Evolutionary conservation across 2,113 vertebrate genomes (phyloP), one percentile per base, ranked within the genome.

Genomic region (Tetraodon nigroviridis): DNA sequence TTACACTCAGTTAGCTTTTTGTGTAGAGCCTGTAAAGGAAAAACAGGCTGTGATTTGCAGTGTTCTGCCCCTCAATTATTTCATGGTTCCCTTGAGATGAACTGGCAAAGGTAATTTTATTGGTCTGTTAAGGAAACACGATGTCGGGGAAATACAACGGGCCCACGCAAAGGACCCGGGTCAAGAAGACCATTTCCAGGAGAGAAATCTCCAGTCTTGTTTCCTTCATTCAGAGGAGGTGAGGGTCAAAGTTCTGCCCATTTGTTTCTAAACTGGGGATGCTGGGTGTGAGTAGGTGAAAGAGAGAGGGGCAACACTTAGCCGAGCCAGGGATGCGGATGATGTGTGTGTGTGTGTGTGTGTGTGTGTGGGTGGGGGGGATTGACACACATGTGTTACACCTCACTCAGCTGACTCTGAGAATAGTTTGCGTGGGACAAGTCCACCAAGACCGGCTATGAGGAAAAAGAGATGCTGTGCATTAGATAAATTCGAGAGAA

Each of bases 341-440:
- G 56, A 58, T 27, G 67, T 42, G 8, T 72, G 64, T 71, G 27
- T 22, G 14, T 64, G 20, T 45, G 20, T 21, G 21, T 54, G 41
- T 50, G 42, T 52, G 62, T 62, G 75, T 59, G 81, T 80, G 80
- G 59, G 73, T 82, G 74, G 71, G 73, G 55, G 64, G 55, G 58
- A 44, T 79, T 75, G 77, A 69, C 79, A 79, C 69, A 67, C 80
- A 27, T 69, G 22, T 45, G 67, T 53, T 71, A 69, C 72, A 77
- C 72, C 73, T 73, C 80, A 88, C 84, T 88, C 87, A 86, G 88
- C 88, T 89, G 84, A 86, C 84, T 81, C 81, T 69, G 78, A 88
- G 81, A 89, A 91, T 89, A 86, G 89, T 89, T 87, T 78, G 87
- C 55, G 81, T 84, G 86, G 87, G 82, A 84, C 85, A 89, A 84